A percentile compares a stretch with the other conserved stretches of the same genome.
Evolutionary conservation across 2,113 vertebrate species (phyloP).

Genomic region (Delphinapterus leucas): DNA sequence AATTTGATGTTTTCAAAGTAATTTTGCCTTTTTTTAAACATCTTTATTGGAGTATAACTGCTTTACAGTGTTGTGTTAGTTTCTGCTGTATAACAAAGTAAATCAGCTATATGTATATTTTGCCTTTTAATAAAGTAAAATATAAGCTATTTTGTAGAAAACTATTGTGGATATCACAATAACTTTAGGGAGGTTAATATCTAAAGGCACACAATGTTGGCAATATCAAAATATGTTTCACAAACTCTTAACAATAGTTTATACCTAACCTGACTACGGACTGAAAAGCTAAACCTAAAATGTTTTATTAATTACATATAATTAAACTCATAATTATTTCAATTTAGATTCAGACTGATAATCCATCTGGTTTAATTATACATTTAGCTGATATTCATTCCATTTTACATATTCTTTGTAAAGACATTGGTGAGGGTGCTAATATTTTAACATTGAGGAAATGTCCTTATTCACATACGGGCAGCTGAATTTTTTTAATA

Average conservation of each 20-base stretch:
- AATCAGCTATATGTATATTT: not conserved
- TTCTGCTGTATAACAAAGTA: too few relatives aligned
- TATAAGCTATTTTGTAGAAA: not conserved
- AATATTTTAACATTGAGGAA: not conserved
- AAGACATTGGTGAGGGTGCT: not conserved
- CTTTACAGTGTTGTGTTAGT: too few relatives aligned
- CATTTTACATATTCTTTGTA: not conserved
- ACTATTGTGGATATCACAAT: not conserved
- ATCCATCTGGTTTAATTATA: not conserved
- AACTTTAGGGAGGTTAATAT: not conserved
- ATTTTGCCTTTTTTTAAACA: not conserved
- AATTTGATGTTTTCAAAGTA: not conserved
- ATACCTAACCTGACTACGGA: not conserved
- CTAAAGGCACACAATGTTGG: not conserved
- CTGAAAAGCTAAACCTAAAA: not conserved
- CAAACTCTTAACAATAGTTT: not conserved
- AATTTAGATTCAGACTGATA: not conserved
- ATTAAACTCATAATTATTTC: not conserved
- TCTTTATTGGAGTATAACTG: too few relatives aligned
- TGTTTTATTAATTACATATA: not conserved
- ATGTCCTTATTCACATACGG: not conserved
- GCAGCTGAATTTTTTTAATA: not conserved
- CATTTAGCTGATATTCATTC: not conserved
- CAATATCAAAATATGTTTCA: not conserved
- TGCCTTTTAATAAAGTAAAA: not conserved